Evolutionary conservation across 2,113 vertebrate species (phyloP).

Genomic region (Delphinapterus leucas): DNA sequence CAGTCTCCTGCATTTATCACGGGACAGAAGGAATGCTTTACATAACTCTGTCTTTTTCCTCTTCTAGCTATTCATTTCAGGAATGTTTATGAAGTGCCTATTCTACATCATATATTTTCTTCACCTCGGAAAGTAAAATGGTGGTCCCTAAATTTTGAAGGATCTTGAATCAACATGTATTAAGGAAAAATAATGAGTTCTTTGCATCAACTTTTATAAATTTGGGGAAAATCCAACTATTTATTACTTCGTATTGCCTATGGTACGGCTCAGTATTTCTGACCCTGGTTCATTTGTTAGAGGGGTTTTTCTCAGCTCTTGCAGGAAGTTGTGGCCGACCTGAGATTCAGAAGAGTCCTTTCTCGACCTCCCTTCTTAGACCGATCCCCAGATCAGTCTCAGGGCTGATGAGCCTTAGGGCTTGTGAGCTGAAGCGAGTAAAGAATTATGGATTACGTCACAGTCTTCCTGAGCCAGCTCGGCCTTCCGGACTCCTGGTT

Average conservation of each 20-base stretch:
- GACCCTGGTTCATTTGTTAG: not conserved
- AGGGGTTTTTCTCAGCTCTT: not conserved
- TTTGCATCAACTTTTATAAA: not conserved
- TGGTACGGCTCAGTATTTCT: not conserved
- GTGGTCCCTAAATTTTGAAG: not conserved
- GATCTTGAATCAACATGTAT: not conserved
- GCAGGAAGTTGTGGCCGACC: not conserved
- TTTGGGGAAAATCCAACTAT: not conserved
- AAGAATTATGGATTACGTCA: not conserved
- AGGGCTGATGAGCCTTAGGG: rapidly evolving
- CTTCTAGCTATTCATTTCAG: not conserved
- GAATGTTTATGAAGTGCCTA: not conserved
- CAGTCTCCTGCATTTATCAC: not conserved
- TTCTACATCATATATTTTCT: not conserved
- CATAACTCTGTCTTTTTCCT: not conserved
- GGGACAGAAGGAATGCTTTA: not conserved
- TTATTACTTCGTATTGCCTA: not conserved
- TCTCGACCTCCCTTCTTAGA: too few relatives aligned
- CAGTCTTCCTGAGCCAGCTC: not conserved
- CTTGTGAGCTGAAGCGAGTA: not conserved
- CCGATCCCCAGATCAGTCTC: rapidly evolving
- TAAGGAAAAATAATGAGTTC: not conserved
- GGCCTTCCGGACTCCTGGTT: not conserved
- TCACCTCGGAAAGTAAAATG: not conserved
- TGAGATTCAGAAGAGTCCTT: not conserved